phyloP scores from a whole-genome alignment of 2,888 invertebrate genomes.

The Plagodis pulveraria region DNA sequence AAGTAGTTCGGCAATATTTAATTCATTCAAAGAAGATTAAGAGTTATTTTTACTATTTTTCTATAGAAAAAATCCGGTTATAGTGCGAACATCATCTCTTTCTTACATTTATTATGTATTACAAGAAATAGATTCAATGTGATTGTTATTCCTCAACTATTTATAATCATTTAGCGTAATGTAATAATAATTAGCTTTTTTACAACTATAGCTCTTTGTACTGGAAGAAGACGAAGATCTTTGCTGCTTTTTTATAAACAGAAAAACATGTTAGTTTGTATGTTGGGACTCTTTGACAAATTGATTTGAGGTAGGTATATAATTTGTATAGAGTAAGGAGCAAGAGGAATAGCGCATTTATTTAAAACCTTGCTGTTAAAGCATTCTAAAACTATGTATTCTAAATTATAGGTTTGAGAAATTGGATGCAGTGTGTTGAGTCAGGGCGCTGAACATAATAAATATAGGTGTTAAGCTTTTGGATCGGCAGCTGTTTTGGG shows the following conservation, averaged over 20 bases:
- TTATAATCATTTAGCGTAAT: constrained; percentile 22
- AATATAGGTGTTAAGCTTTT: too few species aligned
- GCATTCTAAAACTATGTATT: too few species aligned
- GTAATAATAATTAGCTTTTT: constrained; percentile 33
- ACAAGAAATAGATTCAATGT: constrained; percentile 22
- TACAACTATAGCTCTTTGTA: constrained; percentile 26
- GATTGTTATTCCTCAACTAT: constrained; percentile 28
- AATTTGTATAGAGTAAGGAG: background rate
- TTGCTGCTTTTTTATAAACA: constrained; percentile 7
- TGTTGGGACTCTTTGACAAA: background rate
- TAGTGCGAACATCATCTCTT: too few species aligned
- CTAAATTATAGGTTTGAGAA: too few species aligned
- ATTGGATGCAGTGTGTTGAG: too few species aligned
- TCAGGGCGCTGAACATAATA: too few species aligned
- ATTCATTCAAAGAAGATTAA: too few species aligned
- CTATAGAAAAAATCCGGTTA: too few species aligned
- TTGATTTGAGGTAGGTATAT: background rate
- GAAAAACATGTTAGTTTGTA: background rate
- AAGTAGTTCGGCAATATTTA: too few species aligned
- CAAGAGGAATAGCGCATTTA: background rate
- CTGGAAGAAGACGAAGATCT: background rate
- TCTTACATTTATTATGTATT: constrained; percentile 12
- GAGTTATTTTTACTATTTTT: too few species aligned
- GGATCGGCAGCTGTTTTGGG: too few species aligned
- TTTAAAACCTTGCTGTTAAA: too few species aligned